Base-by-base conservation (phyloP, 2,888 invertebrate genomes). In the Allygus modestus region DNA sequence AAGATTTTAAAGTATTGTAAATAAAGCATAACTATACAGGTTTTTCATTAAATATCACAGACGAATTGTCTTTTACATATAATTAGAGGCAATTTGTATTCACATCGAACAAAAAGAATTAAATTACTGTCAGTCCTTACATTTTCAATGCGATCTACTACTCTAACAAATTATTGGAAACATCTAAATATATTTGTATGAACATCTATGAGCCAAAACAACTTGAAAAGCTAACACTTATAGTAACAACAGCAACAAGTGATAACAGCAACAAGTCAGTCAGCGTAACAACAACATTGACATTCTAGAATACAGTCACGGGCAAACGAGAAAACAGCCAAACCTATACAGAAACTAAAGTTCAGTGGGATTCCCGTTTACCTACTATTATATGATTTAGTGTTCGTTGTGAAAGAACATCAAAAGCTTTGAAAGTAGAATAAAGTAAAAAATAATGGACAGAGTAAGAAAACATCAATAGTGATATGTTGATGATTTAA, bases 191-290 rank as follows among this genome's bases (percentile, higher is more conserved):
- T 58, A 7, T 23, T 9, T 2, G n/a, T 58, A 0, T 58, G 58
- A 54, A 65, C 65, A 65, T 65, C 65, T 65, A 65, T 15, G 65
- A 65, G 65, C 31, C 65, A 31, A 65, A 65, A 65, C 28, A 65
- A 28, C 28, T 28, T 1, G 28, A 7, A n/a, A 65, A 65, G 65
- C 65, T 4, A 26, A 65, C 65, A 65, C 15, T 58, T 58, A 58
- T 28, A 65, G 17, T 65, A 65, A 65, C 65, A 65, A 28, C 65
- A 65, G 5, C 65, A 28, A 31, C 65, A 5, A 65, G 65, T 28
- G 7, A 28, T 17, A 65, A 65, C 65, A 65, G 65, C 65, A 65
- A 65, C 65, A 65, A 65, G 28, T 65, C 65, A 65, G 65, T 65
- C 65, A 15, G 31, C 15, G 1, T 28, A 65, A 65, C 65, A 65